Evolutionary conservation across 2,113 vertebrate species (phyloP).

Genomic region (Taxidea taxus): DNA sequence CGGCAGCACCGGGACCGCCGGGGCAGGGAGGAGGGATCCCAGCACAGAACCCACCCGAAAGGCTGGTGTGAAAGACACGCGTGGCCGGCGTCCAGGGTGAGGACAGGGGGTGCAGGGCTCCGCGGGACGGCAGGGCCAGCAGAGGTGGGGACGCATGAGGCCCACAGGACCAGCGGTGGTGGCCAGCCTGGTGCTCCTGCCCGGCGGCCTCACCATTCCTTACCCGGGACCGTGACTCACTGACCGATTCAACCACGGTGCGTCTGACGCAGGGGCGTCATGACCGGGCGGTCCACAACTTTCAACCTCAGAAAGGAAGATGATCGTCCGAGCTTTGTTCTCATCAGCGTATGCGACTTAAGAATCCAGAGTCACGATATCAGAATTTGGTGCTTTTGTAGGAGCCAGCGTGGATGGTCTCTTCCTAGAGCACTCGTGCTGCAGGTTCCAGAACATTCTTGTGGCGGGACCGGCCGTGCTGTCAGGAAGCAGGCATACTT

Average conservation of each 20-base stretch:
- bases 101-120: not conserved
- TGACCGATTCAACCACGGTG: rapidly evolving
- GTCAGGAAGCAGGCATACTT: not conserved
- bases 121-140: not conserved
- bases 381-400: not conserved
- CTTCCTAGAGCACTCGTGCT: not conserved
- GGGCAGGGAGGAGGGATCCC: no score
- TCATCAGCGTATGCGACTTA: rapidly evolving
- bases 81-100: not conserved
- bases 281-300: not conserved
- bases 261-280: rapidly evolving
- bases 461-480: not conserved
- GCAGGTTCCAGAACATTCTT: not conserved
- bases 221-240: not conserved
- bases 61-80: not conserved
- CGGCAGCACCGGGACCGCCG: not conserved
- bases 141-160: not conserved
- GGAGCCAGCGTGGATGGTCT: rapidly evolving
- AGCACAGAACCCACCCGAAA: not conserved
- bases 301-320: no score
- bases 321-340: not conserved
- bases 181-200: not conserved
- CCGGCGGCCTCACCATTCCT: not conserved
- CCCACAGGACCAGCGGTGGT: not conserved
- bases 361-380: not conserved